Evolutionary conservation across 2,888 invertebrate genomes (phyloP), one percentile per base, ranked within the genome.

Genomic region (Cheilosia vernalis): DNA sequence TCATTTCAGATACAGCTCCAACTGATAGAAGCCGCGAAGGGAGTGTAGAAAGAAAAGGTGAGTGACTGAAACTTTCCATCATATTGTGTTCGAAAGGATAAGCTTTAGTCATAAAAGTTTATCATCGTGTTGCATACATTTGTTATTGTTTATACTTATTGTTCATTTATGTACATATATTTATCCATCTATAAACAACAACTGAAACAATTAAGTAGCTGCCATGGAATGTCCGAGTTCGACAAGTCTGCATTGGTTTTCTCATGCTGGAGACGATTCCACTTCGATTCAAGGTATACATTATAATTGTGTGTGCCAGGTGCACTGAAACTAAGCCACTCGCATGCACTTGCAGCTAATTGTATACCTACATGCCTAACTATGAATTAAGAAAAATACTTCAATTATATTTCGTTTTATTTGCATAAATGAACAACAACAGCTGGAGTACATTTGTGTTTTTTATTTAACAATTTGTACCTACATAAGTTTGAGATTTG

Each of bases 221-320:
- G 80, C 66, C 70, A 88, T 88, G 88, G 88, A 87, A 47, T 77
- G 86, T 83, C 74, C 88, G 61, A 88, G 85, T 88, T 87, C 87
- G 89, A 88, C 89, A 87, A 91, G 90, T 87, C 89, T 92, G 89
- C 92, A 92, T 89, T 91, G 92, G 92, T 92, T 92, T 89, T 90
- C 91, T 87, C 91, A 91, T 89, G 89, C 92, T 89, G 92, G 93
- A 89, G 90, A 91, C 88, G 90, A 91, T 88, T 88, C 89, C 86
- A 88, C 89, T 86, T 88, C 88, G 69, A 87, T 87, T 85, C 88
- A 90, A 90, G 91, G 90, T 90, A 90, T 88, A 53, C 19, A 47
- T 9, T 19, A 17, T 19, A 56, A 56, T 44, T 55, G 24, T 21
- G 13, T 44, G 56, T 64, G 27, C 72, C 53, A 72, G 30, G 53